Base-by-base conservation (phyloP, 2,113 vertebrate genomes). In the Arothron firmamentum region DNA sequence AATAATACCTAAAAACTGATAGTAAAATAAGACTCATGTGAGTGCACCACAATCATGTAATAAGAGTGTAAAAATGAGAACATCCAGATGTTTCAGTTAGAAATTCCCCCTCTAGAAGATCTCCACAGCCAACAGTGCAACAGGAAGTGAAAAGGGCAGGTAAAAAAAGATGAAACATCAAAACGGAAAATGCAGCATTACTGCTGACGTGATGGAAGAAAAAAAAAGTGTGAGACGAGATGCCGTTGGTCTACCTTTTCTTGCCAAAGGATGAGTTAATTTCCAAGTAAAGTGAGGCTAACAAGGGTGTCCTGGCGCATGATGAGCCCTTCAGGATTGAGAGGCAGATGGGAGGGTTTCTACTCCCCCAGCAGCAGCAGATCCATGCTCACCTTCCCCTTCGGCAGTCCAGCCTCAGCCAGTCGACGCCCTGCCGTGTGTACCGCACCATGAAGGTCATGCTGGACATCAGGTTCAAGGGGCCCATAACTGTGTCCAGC, bases 391-490 rank as follows among this genome's bases (percentile, higher is more conserved):
- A 87, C 82, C 91, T 93, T 74, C 88, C 83, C 75, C 74, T 88
- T 31, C 76, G 90, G 82, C 83, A 78, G 77, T 90, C 86, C 85
- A 93, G 90, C 72, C 90, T 88, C 53, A 99, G 92, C 93, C 94
- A 93, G 66, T 93, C 88, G 72, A 97, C 90, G 42, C 92, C 95
- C 72, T 94, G 94, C 56, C 93, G 90, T 2, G 77, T 80, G 67
- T 96, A 95, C 56, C 85, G 90, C 50, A 98, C 92, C 88, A 99
- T 83, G 14, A 90, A 84, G 4, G 55, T 81, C 91, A 95, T 83
- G 62, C 85, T 91, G 45, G 96, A 96, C 65, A 87, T 90, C 50
- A 96, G 83, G 53, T 90, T 92, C 81, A 99, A 74, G 10, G 88
- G 34, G 0, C 91, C 90, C 1, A 90, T 65, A 0, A 65, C 85